Evolutionary conservation across 2,797 vertebrate species (phyloP).

Genomic region (Steatocranus sp.): DNA sequence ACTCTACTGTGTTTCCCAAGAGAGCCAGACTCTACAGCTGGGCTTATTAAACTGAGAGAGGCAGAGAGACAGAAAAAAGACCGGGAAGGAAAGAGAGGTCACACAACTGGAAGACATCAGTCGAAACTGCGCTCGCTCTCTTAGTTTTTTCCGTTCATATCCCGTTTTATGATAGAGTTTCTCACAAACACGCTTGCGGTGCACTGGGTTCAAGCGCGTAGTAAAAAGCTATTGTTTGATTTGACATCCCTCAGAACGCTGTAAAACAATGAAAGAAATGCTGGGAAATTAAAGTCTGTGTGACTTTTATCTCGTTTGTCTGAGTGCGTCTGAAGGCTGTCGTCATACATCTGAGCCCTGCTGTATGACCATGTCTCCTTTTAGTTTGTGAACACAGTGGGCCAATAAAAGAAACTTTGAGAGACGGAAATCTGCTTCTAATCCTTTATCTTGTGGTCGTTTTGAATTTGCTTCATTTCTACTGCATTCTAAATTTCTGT

Average conservation of each 20-base stretch:
- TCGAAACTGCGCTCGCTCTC: conserved; percentile 64
- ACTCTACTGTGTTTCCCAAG: conserved; percentile 68
- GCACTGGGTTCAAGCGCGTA: conserved; percentile 72
- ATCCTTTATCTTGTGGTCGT: conserved; percentile 48
- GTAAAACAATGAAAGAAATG: conserved; percentile 67
- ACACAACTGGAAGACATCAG: conserved; percentile 80
- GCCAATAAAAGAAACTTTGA: conserved; percentile 51
- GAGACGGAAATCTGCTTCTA: conserved; percentile 48
- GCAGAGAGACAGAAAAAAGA: conserved; percentile 68
- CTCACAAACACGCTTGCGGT: conserved; percentile 72
- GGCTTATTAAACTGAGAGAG: conserved; percentile 74
- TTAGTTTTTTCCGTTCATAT: conserved; percentile 76
- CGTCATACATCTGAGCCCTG: conserved; percentile 42
- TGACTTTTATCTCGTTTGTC: conserved; percentile 68
- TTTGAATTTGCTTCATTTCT: conserved; percentile 43
- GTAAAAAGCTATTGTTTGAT: conserved; percentile 75
- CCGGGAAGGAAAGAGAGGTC: conserved; percentile 70
- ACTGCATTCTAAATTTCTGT: conserved; percentile 3
- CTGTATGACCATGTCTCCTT: conserved; percentile 38
- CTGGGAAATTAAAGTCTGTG: conserved; percentile 67
- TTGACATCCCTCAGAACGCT: conserved; percentile 61
- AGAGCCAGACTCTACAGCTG: conserved; percentile 76
- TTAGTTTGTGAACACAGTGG: conserved; percentile 48
- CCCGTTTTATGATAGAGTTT: conserved; percentile 76
- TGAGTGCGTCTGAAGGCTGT: conserved; percentile 61